A percentile compares a stretch with the other conserved stretches of the same genome.
Evolutionary conservation across 2,797 vertebrate genomes (phyloP).

Genomic region (Rhabdomys pumilio): DNA sequence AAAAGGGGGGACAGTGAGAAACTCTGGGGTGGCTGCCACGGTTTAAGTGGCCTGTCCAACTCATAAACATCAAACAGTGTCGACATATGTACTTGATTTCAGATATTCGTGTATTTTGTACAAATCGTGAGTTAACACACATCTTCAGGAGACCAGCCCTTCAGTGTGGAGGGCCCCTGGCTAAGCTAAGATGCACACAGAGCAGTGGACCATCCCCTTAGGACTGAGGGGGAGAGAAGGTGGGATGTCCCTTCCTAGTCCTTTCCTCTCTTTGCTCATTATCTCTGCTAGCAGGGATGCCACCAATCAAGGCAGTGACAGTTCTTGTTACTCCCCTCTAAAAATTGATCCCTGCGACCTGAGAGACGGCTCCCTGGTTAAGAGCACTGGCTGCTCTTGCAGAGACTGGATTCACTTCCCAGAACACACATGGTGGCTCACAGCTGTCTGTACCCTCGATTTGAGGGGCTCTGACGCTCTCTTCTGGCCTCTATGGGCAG

Average conservation of each 20-base stretch:
- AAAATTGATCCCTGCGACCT: neutral
- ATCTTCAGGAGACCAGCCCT: constrained; percentile 1
- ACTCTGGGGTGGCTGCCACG: neutral
- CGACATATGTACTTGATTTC: neutral
- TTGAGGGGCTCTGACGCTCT: neutral
- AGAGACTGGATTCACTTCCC: neutral
- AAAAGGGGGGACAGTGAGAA: constrained; percentile 10
- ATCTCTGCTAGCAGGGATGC: neutral
- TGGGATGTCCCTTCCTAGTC: neutral
- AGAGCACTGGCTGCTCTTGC: neutral
- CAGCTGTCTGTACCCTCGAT: neutral
- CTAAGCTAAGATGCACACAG: neutral
- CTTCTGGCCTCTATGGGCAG: neutral
- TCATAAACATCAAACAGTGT: neutral
- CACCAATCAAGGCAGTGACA: neutral
- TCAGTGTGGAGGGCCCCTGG: neutral
- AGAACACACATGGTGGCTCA: neutral
- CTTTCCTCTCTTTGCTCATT: neutral
- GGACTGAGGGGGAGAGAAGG: neutral
- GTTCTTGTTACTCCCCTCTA: neutral
- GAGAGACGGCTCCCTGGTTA: neutral
- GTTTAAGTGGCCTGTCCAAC: neutral
- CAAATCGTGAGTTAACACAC: neutral
- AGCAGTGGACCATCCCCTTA: neutral
- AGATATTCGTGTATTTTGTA: neutral